These are phyloP conservation scores for Alethe diademata DNA, from an alignment of 2,113 vertebrate species.

Conservation along the genomic window DNA sequence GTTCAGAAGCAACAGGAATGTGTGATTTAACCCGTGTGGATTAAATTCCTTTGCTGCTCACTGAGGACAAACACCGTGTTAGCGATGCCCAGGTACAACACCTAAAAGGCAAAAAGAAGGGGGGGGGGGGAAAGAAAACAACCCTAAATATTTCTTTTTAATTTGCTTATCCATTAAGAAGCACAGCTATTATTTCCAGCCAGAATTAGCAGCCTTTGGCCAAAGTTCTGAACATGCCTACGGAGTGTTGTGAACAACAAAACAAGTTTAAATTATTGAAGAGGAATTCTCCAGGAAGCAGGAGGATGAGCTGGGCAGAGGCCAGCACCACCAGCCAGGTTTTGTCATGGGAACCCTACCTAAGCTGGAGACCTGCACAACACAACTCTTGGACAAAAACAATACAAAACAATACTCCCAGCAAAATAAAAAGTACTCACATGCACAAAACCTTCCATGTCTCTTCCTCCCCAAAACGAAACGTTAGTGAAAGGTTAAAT, in stretches of 20 bases:
- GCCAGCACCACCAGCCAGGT: background rate
- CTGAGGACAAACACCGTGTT: background rate
- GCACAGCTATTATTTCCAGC: background rate
- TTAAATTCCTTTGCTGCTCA: background rate
- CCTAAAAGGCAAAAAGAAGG: background rate
- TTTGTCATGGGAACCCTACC: background rate
- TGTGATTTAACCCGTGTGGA: background rate
- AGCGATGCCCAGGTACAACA: background rate
- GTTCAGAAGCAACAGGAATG: background rate
- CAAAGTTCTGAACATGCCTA: background rate
- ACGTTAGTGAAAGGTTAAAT: background rate
- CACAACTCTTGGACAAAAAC: background rate
- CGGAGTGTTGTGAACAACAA: background rate
- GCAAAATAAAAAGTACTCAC: background rate
- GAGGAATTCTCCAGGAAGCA: background rate
- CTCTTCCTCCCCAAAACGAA: background rate
- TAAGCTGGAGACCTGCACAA: background rate
- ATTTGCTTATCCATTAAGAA: background rate
- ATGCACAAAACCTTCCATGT: background rate
- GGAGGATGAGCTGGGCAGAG: background rate
- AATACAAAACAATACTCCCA: background rate
- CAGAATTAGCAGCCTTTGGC: background rate
- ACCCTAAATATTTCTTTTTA: background rate
- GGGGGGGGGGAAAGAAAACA: accelerated
- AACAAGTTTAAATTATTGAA: background rate